Conservation (phyloP, 2,797 vertebrate genomes). For the Lepilemur ruficaudatus region DNA sequence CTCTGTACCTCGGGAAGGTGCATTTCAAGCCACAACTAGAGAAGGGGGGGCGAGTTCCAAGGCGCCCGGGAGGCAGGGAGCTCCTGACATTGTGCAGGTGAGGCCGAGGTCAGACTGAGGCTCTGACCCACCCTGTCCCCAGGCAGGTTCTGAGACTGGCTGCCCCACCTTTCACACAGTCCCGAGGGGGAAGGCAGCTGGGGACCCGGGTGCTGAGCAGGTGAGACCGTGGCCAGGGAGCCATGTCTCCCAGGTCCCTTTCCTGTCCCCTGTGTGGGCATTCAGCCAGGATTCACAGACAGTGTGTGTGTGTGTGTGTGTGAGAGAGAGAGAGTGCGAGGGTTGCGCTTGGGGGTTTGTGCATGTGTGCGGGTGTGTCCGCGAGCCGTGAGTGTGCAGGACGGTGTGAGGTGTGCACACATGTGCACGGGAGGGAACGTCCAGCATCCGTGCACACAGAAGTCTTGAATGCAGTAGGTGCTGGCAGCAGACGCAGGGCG, state of each 20-base stretch:
- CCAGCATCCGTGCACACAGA: rapidly evolving
- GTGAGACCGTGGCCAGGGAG: background rate
- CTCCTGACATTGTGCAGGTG: background rate
- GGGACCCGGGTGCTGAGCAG: rapidly evolving
- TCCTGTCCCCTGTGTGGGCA: rapidly evolving
- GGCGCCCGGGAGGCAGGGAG: rapidly evolving
- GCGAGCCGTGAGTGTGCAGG: too few relatives aligned
- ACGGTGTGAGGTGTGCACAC: background rate
- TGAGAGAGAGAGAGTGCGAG: background rate
- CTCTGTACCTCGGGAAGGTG: background rate
- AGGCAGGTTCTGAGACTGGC: rapidly evolving
- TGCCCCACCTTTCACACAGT: rapidly evolving
- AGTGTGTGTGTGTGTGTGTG: too few relatives aligned
- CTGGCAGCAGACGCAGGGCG: background rate
- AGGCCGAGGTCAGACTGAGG: rapidly evolving
- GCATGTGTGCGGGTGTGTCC: background rate
- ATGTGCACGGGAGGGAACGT: rapidly evolving
- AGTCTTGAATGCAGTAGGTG: rapidly evolving
- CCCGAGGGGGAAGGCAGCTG: rapidly evolving
- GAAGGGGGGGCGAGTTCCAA: too few relatives aligned
- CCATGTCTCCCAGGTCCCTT: background rate
- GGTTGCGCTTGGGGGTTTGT: background rate
- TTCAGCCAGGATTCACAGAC: background rate
- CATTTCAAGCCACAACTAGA: background rate
- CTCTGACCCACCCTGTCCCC: rapidly evolving